Base-by-base conservation (phyloP, 2,888 invertebrate genomes). In the Spisula subtruncata region DNA sequence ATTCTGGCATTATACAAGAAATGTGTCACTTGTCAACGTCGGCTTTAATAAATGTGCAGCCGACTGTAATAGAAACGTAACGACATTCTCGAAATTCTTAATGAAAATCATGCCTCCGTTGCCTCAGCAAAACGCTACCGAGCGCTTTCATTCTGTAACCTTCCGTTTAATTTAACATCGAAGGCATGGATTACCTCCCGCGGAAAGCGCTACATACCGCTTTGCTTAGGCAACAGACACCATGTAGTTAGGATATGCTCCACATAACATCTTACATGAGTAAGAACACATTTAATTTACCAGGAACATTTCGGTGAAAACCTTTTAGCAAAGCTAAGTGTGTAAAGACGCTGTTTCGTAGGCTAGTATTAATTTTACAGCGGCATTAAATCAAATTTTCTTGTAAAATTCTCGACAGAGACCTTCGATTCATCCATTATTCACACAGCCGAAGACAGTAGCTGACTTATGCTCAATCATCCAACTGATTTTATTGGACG, bases 401-500 rank as follows among this genome's bases (percentile, higher is more conserved):
- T 66, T 86, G 81, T 86, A 81, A 86, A 81, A 32, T 29, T 81
- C 83, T 51, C 51, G 51, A 82, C 75, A 85, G 32, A 51, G 85
- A 32, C 32, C 29, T 85, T 79, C 54, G n/a, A 83, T 79, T 86
- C 79, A 88, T 90, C 82, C 54, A 90, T 90, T 87, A 87, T 90
- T 90, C 87, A 90, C 29, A 51, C 29, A 51, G 29, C 35, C 5
- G 60, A 81, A 81, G 90, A 85, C 90, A 54, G 29, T n/a, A 16
- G 56, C 60, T 87, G 87, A 90, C 90, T 87, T 90, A 87, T 87
- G 82, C 54, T 82, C 87, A 56, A 83, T 90, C 87, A 87, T 85
- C 32, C 46, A 54, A 25, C 56, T 60, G 84, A 84, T 80, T 86
- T 83, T 89, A 89, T 89, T 89, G 83, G 84, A 71, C 66, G 51